Conservation (phyloP, 2,888 invertebrate species). For the Protonemura montana region DNA sequence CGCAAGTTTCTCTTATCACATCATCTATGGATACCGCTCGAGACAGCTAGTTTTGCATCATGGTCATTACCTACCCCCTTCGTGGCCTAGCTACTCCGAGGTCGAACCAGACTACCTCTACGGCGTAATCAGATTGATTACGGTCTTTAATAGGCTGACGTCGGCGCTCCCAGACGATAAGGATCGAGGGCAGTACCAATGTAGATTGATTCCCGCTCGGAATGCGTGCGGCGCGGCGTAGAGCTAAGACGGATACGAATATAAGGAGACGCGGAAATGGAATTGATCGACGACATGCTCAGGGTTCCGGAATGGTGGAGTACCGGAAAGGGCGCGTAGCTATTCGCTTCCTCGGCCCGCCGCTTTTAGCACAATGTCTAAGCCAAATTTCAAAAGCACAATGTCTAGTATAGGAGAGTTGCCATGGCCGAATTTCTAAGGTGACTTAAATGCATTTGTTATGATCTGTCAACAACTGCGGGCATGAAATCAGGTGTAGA, state of each 20-base stretch:
- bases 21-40: neutral
- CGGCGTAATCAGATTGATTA: neutral
- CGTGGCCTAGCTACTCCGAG: neutral
- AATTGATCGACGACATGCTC: neutral
- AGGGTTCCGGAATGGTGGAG: neutral
- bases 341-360: neutral
- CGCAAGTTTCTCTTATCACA: neutral
- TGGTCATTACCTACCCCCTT: neutral
- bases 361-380: no score
- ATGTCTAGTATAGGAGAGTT: no score
- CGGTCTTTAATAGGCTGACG: neutral
- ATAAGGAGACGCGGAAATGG: neutral
- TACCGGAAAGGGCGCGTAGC: neutral
- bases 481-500: no score
- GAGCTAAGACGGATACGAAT: neutral
- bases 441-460: no score
- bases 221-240: neutral
- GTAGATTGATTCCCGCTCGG: neutral
- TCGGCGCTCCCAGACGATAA: neutral
- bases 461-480: no score
- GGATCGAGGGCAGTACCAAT: neutral
- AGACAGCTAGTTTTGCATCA: neutral
- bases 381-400: no score
- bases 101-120: neutral
- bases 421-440: no score